Evolutionary conservation across 2,797 vertebrate species (phyloP), one percentile per base, ranked within the genome.

Genomic region (Peromyscus attwateri): DNA sequence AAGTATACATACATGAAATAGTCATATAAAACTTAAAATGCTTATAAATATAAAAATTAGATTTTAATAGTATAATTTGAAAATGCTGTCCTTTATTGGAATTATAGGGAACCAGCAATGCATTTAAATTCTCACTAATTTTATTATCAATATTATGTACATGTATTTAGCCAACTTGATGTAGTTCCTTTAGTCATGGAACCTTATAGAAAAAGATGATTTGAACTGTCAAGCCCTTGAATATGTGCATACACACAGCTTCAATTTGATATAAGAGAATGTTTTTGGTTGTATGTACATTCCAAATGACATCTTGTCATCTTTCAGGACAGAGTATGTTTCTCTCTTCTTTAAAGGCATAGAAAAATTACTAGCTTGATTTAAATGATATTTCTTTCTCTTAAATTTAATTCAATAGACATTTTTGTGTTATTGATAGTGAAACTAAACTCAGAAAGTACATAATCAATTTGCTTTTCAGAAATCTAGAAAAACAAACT

Each of bases 271-370:
- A 89, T 75, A 23, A 89, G 34, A 77, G 12, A 8, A 27, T 81
- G 10, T 9, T 21, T 9, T 73, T 55, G 14, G n/a, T 73, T 73
- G 1, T 52, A 92, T 77, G 94, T 94, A n/a, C 27, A 89, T 94
- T 92, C 95, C 19, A 76, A 90, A 73, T 87, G 13, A 64, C n/a
- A 95, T 29, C 6, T 81, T 95, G 75, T 49, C 49, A 92, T 89
- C 23, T 60, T 91, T 88, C 7, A 62, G 12, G 6, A 79, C 3
- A 68, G 0, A 83, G 7, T 79, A 43, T 21, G 0, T 76, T 92
- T 95, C 57, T 89, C 29, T 80, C 89, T 92, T 89, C 29, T 89
- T 71, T 16, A 82, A 37, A 68, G 82, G 14, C 0, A 13, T 62
- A 95, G 14, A 96, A 90, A 96, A 55, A 49, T 16, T 71, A 21